Base-by-base conservation (phyloP, 2,797 vertebrate genomes). In the Mionectes olivaceus region DNA sequence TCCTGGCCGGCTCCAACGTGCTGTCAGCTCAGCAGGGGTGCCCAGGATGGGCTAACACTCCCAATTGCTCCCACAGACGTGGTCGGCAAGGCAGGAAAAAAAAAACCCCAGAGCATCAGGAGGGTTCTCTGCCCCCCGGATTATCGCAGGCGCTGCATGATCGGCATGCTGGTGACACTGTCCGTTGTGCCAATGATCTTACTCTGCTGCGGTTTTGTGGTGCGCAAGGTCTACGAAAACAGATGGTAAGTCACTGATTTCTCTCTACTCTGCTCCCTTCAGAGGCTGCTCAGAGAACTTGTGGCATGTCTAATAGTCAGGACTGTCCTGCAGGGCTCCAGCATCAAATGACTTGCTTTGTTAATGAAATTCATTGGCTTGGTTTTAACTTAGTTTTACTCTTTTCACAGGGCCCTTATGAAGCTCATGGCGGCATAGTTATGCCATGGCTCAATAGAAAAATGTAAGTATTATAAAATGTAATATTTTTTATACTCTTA, bases 401-500 rank as follows among this genome's bases (percentile, higher is more conserved):
- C 0, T 90, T 60, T 67, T 70, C 90, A 28, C 96, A 99, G 99
- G 97, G 99, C 4, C 13, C 11, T 60, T 22, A 21, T 49, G 14
- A 11, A 25, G 33, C 32, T 24, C 15, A 19, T 60, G 46, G 16
- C 41, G 49, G 95, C 97, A 99, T 95, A 98, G 99, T 97, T 99
- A 98, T 89, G 65, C 96, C 93, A 95, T 99, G 96, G 73, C 97
- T 96, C 98, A 99, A 94, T 99, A 95, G 97, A 98, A 89, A 99
- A 99, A 95, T 67, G 99, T 99, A 97, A 99, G 98, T 98, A 56
- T 32, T 57, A 2, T 32, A 24, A 64, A 64, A 24, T 4, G 2
- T 13, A 53, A 23, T 56, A 13, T 15, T 43, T 30, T 23, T 52
- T 67, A 22, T 6, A 19, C 6, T 59, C 5, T 28, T 16, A 1